Evolutionary conservation across 2,888 invertebrate genomes (phyloP).

Genomic region (Nomada ferruginata): DNA sequence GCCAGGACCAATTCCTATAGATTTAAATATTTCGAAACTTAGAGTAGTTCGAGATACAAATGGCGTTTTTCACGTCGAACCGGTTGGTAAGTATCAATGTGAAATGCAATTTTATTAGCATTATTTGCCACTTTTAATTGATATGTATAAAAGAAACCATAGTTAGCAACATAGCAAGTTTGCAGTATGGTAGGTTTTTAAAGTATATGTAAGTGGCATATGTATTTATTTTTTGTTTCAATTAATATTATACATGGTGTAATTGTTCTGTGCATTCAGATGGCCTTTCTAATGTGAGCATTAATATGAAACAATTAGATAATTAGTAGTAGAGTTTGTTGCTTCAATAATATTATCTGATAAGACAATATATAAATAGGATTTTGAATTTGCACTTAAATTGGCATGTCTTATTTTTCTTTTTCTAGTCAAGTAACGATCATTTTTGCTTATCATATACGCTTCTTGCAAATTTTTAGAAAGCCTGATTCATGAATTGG

Average conservation of each 20-base stretch:
- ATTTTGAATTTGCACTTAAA: slow-evolving; percentile 53
- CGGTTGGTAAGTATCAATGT: slow-evolving; percentile 82
- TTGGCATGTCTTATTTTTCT: slow-evolving; percentile 55
- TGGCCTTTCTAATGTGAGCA: slow-evolving; percentile 82
- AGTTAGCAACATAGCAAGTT: slow-evolving; percentile 15
- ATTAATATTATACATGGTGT: slow-evolving; percentile 76
- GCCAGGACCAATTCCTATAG: slow-evolving; percentile 92
- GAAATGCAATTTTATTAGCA: slow-evolving; percentile 24
- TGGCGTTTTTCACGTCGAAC: slow-evolving; percentile 91
- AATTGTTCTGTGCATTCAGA: slow-evolving; percentile 81
- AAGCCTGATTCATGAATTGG: slow-evolving; percentile 29
- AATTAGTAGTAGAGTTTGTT: slow-evolving; percentile 71
- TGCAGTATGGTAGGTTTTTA: slow-evolving; percentile 13
- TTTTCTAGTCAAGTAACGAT: slow-evolving; percentile 13
- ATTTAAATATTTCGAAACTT: slow-evolving; percentile 90
- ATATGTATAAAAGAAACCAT: slow-evolving; percentile 27
- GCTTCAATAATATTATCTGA: slow-evolving; percentile 62
- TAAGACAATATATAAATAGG: slow-evolving; percentile 38
- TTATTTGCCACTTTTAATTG: slow-evolving; percentile 76
- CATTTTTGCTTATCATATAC: slow-evolving; percentile 20
- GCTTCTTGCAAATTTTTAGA: slow-evolving; percentile 28
- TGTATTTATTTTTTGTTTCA: slow-evolving; percentile 53
- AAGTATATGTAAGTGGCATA: slow-evolving; percentile 75
- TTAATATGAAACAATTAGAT: slow-evolving; percentile 78
- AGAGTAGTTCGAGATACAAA: slow-evolving; percentile 89